phyloP scores from a whole-genome alignment of 2,113 vertebrate species.

The Plotosus lineatus region DNA sequence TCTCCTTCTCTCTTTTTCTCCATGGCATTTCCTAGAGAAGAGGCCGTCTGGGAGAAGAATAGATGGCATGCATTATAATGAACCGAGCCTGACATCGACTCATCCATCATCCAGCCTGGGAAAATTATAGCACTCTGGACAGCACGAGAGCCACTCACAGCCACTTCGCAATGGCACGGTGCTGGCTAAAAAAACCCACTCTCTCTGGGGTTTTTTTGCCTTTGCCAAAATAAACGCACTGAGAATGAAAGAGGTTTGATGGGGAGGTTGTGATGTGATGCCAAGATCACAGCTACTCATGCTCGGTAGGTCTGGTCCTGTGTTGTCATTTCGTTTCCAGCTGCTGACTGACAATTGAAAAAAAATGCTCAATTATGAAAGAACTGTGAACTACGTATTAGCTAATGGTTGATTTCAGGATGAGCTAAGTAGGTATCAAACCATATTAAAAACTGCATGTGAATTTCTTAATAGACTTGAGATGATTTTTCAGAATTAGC shows the following conservation, averaged over 20 bases:
- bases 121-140: conserved; percentile 71
- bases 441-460: background rate
- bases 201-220: too few relatives aligned
- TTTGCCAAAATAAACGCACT: conserved; percentile 29
- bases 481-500: background rate
- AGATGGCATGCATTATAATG: conserved; percentile 81
- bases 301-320: background rate
- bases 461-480: background rate
- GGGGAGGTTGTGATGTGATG: conserved; percentile 16
- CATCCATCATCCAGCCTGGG: conserved; percentile 78
- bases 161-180: conserved; percentile 56
- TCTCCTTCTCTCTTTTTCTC: conserved; percentile 8
- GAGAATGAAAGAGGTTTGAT: background rate
- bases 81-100: conserved; percentile 74
- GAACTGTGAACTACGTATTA: too few relatives aligned
- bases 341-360: background rate
- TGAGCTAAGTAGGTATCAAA: background rate
- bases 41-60: conserved; percentile 72
- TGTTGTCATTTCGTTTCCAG: background rate
- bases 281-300: background rate
- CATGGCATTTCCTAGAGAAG: conserved; percentile 76
- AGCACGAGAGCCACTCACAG: conserved; percentile 58
- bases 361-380: conserved; percentile 4
- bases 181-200: conserved; percentile 45
- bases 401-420: background rate